Evolutionary conservation across 2,113 vertebrate genomes (phyloP), one percentile per base, ranked within the genome.

Genomic region (Dasypus novemcinctus): DNA sequence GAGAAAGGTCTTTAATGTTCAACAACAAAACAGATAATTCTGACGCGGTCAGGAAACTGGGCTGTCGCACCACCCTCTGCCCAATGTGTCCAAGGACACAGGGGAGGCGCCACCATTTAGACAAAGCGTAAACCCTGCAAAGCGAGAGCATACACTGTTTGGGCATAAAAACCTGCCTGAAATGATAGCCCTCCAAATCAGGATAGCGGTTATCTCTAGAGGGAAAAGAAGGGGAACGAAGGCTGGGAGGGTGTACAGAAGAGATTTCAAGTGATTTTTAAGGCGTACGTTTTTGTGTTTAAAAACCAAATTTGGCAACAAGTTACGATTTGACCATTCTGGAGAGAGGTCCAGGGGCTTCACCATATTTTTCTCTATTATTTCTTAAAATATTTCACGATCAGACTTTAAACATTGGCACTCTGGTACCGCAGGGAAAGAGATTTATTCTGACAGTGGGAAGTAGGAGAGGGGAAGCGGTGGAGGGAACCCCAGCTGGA

Each of bases 271-370:
- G 21, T 83, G 43, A 57, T 41, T 69, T 93, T 81, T 23, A 86
- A 89, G 27, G 31, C 46, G 86, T 59, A 25, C 49, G 36, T 9
- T 78, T 72, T 6, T 93, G 75, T 94, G 84, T 8, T 12, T 25
- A 59, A n/a, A 10, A 78, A 82, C 12, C 31, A 92, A 72, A 78
- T 74, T 95, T 95, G 81, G 27, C 21, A 89, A 82, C 88, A 91
- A 88, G 36, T 20, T 52, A 64, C 59, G 54, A 57, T 76, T 74
- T 91, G 87, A 46, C 21, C 59, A 71, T 76, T 23, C 25, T 84
- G 43, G 59, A 93, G 29, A 66, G 66, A 71, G 27, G 20, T 43
- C 61, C 15, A 29, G 33, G 85, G 2, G 11, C n/a, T 20, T 92
- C 7, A 31, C 33, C 75, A 3, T 57, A 27, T 64, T 76, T 91